phyloP scores from a whole-genome alignment of 2,113 vertebrate genomes.

The Anseranas semipalmata region DNA sequence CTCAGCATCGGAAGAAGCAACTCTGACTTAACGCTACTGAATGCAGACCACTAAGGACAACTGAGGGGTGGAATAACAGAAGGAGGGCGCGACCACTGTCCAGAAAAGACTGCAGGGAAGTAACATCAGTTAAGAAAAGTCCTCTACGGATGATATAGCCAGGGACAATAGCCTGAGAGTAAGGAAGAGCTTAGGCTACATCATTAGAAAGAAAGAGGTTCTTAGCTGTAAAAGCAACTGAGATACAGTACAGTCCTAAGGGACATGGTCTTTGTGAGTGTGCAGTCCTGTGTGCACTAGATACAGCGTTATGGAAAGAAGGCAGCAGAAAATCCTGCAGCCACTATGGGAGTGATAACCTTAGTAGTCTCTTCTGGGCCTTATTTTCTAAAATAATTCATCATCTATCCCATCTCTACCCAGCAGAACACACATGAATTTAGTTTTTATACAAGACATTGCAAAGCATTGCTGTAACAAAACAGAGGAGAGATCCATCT shows the following conservation, averaged over 20 bases:
- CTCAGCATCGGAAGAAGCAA: neutral
- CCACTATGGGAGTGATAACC: neutral
- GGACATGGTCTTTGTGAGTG: neutral
- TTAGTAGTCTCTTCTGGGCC: neutral
- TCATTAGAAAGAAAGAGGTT: neutral
- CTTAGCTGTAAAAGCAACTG: neutral
- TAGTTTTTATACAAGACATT: neutral
- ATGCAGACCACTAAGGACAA: neutral
- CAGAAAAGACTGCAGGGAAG: neutral
- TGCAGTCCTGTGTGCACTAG: neutral
- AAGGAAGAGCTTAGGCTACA: neutral
- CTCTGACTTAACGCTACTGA: neutral
- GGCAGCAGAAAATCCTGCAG: neutral
- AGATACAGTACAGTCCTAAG: neutral
- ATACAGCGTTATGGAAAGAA: neutral
- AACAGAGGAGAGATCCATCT: constrained; percentile 4
- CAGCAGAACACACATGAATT: neutral
- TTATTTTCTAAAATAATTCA: constrained; percentile 7
- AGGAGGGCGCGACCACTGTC: neutral
- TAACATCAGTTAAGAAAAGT: neutral
- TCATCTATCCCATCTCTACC: neutral
- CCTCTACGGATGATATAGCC: neutral
- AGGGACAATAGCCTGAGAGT: neutral
- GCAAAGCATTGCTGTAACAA: neutral
- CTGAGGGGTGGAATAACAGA: neutral